Percentiles rank a stretch among this genome's conserved stretches.
Conservation (phyloP, 1,140 invertebrate genomes). For the Laodelphax striatellus region DNA sequence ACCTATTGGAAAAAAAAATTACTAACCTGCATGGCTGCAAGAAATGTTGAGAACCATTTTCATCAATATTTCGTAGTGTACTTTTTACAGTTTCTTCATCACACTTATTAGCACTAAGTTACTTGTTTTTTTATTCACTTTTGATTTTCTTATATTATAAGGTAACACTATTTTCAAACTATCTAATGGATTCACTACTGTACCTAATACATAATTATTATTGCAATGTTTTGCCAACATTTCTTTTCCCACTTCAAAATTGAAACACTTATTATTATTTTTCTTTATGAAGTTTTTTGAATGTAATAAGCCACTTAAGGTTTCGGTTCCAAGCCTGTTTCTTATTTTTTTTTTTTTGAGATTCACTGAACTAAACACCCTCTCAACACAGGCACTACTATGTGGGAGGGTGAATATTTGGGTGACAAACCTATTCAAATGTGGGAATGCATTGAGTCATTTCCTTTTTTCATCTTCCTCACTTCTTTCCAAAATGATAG, state of each 20-base stretch:
- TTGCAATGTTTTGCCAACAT: not conserved
- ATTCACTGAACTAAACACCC: conserved; percentile 17
- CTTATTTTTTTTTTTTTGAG: conserved; percentile 14
- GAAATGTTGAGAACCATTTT: no score
- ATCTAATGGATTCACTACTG: no score
- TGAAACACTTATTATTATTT: not conserved
- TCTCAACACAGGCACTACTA: conserved; percentile 15
- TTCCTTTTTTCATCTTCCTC: not conserved
- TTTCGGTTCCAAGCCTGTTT: conserved; percentile 8
- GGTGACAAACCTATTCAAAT: conserved; percentile 6
- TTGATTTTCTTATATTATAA: no score
- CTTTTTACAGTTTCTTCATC: no score
- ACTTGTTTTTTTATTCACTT: no score
- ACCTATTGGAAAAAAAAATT: no score
- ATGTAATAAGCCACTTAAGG: conserved; percentile 7
- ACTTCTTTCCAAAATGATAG: not conserved
- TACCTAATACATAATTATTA: no score
- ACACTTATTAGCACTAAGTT: no score
- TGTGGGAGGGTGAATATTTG: conserved; percentile 18
- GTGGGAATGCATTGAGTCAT: not conserved
- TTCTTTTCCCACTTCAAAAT: not conserved
- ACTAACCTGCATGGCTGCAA: no score
- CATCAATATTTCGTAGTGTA: no score
- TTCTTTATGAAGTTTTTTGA: not conserved
- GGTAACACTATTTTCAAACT: no score